Percentiles rank a stretch among this genome's conserved stretches.
phyloP scores from a whole-genome alignment of 2,797 vertebrate species.

The Anguilla obscura region DNA sequence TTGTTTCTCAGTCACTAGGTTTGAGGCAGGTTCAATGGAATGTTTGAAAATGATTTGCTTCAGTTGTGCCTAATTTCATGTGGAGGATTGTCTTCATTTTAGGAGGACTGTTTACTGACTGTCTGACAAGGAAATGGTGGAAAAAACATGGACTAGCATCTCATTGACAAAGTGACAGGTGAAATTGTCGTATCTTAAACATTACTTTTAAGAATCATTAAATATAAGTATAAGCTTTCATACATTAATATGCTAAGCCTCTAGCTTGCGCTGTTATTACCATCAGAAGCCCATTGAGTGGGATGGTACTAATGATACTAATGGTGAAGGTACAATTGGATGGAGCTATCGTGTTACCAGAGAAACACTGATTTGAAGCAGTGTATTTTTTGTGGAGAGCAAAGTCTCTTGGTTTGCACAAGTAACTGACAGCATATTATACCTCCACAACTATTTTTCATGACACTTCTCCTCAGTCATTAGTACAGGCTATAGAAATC shows the following conservation, averaged over 20 bases:
- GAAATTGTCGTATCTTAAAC: background rate
- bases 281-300: background rate
- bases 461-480: background rate
- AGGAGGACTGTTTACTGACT: background rate
- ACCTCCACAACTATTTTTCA: background rate
- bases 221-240: background rate
- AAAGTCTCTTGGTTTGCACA: background rate
- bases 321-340: background rate
- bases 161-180: background rate
- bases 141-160: background rate
- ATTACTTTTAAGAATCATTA: background rate
- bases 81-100: conserved; percentile 11
- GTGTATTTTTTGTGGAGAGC: background rate
- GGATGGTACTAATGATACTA: background rate
- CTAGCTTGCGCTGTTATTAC: background rate
- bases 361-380: background rate
- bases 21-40: background rate
- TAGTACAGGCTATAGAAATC: background rate
- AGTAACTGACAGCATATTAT: background rate
- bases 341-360: background rate
- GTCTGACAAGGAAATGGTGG: background rate
- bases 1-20: conserved; percentile 6
- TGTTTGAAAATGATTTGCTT: conserved; percentile 26
- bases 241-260: background rate
- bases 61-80: conserved; percentile 31